Percentiles rank a stretch among this genome's conserved stretches.
These are phyloP conservation scores for Plebejus anna DNA, from an alignment of 2,888 invertebrate species.

Conservation along the genomic window DNA sequence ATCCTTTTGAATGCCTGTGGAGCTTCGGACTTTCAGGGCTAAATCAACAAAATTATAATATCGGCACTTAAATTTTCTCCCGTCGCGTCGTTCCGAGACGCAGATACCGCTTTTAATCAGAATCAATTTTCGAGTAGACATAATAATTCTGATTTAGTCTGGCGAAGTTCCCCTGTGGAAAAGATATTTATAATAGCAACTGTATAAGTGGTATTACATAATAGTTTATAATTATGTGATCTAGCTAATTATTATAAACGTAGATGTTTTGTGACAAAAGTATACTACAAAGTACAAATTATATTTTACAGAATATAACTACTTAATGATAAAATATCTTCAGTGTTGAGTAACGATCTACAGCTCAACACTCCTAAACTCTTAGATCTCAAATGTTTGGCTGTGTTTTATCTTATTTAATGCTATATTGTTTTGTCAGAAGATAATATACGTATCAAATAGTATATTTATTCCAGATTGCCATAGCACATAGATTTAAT, in stretches of 20 bases:
- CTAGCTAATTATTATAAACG: slow-evolving; percentile 39
- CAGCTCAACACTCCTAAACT: slow-evolving; percentile 31
- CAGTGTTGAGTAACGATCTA: slow-evolving; percentile 34
- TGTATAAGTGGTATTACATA: slow-evolving; percentile 36
- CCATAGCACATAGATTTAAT: not conserved
- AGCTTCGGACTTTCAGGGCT: not conserved
- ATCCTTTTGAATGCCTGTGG: not conserved
- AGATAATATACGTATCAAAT: not conserved
- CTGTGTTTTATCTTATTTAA: slow-evolving; percentile 55
- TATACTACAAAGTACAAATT: slow-evolving; percentile 42
- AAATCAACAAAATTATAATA: not conserved
- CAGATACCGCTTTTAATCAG: not conserved
- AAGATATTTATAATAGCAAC: slow-evolving; percentile 33
- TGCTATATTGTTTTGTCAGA: not conserved
- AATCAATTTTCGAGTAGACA: not conserved
- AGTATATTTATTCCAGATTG: not conserved
- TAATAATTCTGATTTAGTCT: not conserved
- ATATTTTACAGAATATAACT: slow-evolving; percentile 33
- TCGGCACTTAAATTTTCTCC: not conserved
- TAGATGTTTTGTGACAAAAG: slow-evolving; percentile 31
- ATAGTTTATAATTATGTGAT: slow-evolving; percentile 41
- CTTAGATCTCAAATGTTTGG: slow-evolving; percentile 65
- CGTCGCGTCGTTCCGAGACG: not conserved
- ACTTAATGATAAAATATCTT: not conserved
- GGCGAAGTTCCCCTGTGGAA: not conserved